phyloP scores from a whole-genome alignment of 2,888 invertebrate species.

The Fragum sueziense region DNA sequence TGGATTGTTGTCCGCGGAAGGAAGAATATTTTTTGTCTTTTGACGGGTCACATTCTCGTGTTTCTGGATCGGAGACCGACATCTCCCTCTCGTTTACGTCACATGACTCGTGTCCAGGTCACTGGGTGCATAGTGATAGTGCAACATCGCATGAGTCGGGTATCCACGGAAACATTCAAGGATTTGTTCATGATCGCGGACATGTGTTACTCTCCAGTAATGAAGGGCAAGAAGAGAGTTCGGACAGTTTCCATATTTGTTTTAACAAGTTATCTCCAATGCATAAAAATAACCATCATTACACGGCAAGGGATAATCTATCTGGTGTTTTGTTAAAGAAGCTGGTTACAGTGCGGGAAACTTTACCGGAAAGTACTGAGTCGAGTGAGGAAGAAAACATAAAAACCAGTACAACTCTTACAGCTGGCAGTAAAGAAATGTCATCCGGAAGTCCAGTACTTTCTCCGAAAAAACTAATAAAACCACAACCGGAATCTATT shows the following conservation, averaged over 20 bases:
- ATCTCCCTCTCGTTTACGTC: slow-evolving; percentile 67
- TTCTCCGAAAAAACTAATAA: slow-evolving; percentile 28
- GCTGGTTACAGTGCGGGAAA: slow-evolving; percentile 54
- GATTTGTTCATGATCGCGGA: slow-evolving; percentile 52
- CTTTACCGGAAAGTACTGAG: slow-evolving; percentile 37
- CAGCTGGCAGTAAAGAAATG: slow-evolving; percentile 56
- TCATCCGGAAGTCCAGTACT: slow-evolving; percentile 40
- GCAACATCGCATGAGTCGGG: slow-evolving; percentile 32
- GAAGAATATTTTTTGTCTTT: slow-evolving; percentile 77
- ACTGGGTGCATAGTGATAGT: slow-evolving; percentile 47
- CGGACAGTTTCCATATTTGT: slow-evolving; percentile 77
- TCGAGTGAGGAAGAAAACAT: slow-evolving; percentile 54
- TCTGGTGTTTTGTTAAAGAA: slow-evolving; percentile 47
- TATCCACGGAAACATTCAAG: slow-evolving; percentile 8
- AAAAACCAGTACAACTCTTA: slow-evolving; percentile 52
- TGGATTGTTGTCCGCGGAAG: slow-evolving; percentile 74
- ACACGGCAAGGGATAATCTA: slow-evolving; percentile 46
- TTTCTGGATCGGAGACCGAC: slow-evolving; percentile 72
- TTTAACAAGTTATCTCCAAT: slow-evolving; percentile 57
- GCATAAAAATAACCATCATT: slow-evolving; percentile 53
- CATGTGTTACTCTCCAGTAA: slow-evolving; percentile 64
- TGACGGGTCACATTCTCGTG: slow-evolving; percentile 70
- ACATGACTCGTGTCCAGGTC: slow-evolving; percentile 66
- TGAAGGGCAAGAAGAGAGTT: slow-evolving; percentile 74
- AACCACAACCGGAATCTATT: slow-evolving; percentile 34